Conservation (phyloP, 2,888 invertebrate genomes). For the Syrphus vitripennis region DNA sequence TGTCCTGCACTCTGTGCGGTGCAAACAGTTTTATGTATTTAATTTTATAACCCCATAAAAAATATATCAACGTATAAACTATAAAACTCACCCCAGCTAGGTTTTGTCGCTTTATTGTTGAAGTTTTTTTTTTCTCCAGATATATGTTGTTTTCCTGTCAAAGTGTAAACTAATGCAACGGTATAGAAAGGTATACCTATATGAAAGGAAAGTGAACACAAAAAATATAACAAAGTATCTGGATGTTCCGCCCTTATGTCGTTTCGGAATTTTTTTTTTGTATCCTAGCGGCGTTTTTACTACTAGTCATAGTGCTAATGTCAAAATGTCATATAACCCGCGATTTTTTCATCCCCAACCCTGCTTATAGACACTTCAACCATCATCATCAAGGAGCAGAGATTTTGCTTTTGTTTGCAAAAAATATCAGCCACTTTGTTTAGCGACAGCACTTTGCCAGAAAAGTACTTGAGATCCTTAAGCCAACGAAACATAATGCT, state of each 20-base stretch:
- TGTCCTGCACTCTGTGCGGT: conserved; percentile 58
- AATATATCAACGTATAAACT: conserved; percentile 50
- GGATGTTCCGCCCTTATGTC: conserved; percentile 68
- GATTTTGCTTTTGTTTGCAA: conserved; percentile 62
- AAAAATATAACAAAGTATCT: conserved; percentile 45
- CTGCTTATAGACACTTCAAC: conserved; percentile 41
- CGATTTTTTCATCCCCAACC: conserved; percentile 52
- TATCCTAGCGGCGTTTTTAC: conserved; percentile 38
- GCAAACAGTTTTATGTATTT: conserved; percentile 69
- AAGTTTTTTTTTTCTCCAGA: conserved; percentile 2
- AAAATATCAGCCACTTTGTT: conserved; percentile 66
- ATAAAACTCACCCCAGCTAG: conserved; percentile 70
- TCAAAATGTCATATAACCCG: conserved; percentile 70
- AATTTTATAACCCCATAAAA: conserved; percentile 69
- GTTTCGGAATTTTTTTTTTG: conserved; percentile 42
- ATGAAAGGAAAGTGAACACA: conserved; percentile 1
- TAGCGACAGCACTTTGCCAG: conserved; percentile 51
- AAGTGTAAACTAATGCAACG: conserved; percentile 62
- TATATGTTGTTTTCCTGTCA: conserved; percentile 22
- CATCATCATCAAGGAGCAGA: conserved; percentile 47
- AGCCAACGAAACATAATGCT: conserved; percentile 29
- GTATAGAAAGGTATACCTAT: not conserved
- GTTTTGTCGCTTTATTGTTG: conserved; percentile 52
- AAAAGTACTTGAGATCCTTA: conserved; percentile 53
- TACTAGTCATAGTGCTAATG: conserved; percentile 63